These are phyloP conservation scores for Pogoniulus pusillus DNA, from an alignment of 2,797 vertebrate genomes.

Conservation along the genomic window DNA sequence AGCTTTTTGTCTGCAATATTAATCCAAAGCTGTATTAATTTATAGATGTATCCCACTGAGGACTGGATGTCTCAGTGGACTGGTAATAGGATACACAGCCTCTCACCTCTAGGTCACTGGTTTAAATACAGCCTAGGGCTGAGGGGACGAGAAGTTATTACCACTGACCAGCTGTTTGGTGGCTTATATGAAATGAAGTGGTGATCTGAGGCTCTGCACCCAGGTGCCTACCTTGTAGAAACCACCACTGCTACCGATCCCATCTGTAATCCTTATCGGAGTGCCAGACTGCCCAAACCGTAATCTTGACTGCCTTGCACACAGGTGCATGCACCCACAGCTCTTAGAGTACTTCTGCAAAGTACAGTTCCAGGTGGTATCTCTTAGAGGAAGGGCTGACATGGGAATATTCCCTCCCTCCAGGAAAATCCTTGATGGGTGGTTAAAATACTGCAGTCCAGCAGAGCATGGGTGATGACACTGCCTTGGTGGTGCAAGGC, in stretches of 20 bases:
- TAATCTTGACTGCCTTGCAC: rapidly evolving
- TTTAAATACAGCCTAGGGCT: conserved; percentile 6
- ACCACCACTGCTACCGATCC: background rate
- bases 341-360: background rate
- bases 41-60: background rate
- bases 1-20: background rate
- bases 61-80: background rate
- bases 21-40: conserved; percentile 17
- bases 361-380: background rate
- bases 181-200: background rate
- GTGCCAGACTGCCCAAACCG: background rate
- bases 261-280: rapidly evolving
- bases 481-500: background rate
- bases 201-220: background rate
- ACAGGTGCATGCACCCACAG: background rate
- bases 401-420: background rate
- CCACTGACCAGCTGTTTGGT: background rate
- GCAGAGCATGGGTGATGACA: background rate
- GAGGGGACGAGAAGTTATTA: background rate
- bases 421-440: background rate
- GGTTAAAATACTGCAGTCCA: background rate
- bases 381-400: background rate
- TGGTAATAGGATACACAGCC: background rate
- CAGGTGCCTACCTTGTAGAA: background rate
- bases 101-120: background rate